phyloP scores from a whole-genome alignment of 2,113 vertebrate species.

The Piliocolobus tephrosceles region DNA sequence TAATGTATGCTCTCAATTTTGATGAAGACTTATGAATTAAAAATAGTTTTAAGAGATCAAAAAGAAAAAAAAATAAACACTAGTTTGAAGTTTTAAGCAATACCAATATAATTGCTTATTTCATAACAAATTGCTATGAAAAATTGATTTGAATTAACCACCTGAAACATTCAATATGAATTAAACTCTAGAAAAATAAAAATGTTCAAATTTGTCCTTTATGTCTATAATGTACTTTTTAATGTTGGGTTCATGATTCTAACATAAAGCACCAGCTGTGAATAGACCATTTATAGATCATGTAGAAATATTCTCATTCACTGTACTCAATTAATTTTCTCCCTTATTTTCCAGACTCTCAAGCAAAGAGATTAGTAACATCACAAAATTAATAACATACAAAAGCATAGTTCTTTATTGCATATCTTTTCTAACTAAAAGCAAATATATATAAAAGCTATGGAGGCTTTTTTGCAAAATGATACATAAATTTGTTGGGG shows the following conservation, averaged over 20 bases:
- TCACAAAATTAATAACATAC: background rate
- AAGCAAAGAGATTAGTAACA: background rate
- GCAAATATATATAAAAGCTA: background rate
- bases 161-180: background rate
- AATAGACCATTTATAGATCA: background rate
- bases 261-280: slow-evolving; percentile 9
- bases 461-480: background rate
- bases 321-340: background rate
- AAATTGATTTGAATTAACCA: background rate
- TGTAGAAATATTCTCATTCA: slow-evolving; percentile 31
- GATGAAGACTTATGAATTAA: background rate
- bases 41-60: background rate
- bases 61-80: background rate
- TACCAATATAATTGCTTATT: background rate
- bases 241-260: slow-evolving; percentile 13
- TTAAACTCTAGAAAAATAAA: background rate
- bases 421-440: background rate
- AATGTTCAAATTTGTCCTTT: background rate
- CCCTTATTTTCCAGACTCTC: background rate
- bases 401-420: background rate
- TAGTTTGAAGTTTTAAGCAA: background rate
- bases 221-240: background rate
- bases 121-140: background rate
- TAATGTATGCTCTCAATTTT: background rate
- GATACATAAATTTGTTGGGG: background rate